Percentiles rank a stretch among this genome's conserved stretches.
These are phyloP conservation scores for Spinus pinus DNA, from an alignment of 2,797 vertebrate genomes.

Conservation along the genomic window DNA sequence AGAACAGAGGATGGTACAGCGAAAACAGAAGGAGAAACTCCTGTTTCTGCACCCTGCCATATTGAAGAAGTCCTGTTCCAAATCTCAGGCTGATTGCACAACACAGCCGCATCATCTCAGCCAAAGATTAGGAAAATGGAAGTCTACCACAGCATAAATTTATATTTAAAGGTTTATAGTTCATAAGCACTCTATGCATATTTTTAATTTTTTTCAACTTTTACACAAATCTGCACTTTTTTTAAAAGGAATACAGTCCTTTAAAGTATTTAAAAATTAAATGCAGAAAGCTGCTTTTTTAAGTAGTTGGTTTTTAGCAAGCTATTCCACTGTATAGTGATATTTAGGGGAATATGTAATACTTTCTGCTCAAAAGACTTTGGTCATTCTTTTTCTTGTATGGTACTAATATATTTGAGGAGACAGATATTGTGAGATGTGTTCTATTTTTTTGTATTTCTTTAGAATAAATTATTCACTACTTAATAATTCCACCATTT, in stretches of 20 bases:
- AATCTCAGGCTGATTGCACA: not conserved
- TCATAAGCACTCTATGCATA: not conserved
- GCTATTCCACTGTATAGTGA: not conserved
- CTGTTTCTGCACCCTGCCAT: not conserved
- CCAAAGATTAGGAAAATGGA: not conserved
- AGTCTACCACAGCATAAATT: not conserved
- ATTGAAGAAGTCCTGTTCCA: not conserved
- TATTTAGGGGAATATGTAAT: not conserved
- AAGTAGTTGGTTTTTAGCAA: not conserved
- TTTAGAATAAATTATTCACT: not conserved
- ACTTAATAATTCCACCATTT: not conserved
- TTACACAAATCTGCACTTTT: not conserved
- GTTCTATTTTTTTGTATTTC: not conserved
- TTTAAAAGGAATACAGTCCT: not conserved
- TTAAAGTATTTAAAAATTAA: not conserved
- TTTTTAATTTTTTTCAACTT: not conserved
- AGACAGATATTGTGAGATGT: not conserved
- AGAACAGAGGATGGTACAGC: not conserved
- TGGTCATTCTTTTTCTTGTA: not conserved
- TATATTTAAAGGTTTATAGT: not conserved
- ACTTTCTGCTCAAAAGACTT: not conserved
- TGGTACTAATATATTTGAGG: not conserved
- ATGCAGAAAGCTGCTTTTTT: not conserved
- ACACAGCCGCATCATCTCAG: not conserved
- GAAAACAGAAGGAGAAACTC: not conserved